Conservation (phyloP, 1,140 invertebrate species). For the Batillaria attramentaria region DNA sequence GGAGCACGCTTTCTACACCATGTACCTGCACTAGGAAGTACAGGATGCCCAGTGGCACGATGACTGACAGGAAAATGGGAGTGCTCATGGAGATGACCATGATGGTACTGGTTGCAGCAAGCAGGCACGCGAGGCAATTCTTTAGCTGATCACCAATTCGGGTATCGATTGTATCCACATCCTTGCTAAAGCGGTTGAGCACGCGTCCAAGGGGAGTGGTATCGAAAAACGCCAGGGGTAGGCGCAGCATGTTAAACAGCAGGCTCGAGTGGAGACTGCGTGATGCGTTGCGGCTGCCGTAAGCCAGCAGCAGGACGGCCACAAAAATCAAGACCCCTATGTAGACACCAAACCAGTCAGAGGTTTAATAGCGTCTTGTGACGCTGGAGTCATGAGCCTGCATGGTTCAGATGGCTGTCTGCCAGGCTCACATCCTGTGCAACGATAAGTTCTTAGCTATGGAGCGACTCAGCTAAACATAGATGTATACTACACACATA, state of each 20-base stretch:
- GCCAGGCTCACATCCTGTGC: no score
- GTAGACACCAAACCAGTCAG: no score
- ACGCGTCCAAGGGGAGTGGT: constrained; percentile 55
- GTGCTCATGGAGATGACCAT: constrained; percentile 84
- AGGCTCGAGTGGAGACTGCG: constrained; percentile 82
- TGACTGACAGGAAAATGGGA: constrained; percentile 85
- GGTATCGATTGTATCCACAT: constrained; percentile 56
- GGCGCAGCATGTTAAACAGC: constrained; percentile 74
- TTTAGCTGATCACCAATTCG: constrained; percentile 35
- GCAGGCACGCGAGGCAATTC: constrained; percentile 58
- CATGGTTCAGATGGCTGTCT: no score
- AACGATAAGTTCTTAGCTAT: no score
- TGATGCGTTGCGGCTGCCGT: constrained; percentile 75
- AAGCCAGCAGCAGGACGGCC: neutral
- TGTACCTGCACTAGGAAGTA: constrained; percentile 88
- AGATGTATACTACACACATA: no score
- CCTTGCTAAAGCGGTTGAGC: constrained; percentile 52
- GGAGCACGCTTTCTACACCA: no score
- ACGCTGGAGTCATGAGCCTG: no score
- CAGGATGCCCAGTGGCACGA: constrained; percentile 87
- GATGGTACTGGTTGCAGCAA: constrained; percentile 51
- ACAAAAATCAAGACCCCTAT: constrained; percentile 1
- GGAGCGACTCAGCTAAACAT: no score
- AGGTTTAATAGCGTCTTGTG: no score
- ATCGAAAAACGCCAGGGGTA: constrained; percentile 59